A percentile compares a stretch with the other conserved stretches of the same genome.
Conservation (phyloP, 2,113 vertebrate species). For the Gobiocypris rarus region DNA sequence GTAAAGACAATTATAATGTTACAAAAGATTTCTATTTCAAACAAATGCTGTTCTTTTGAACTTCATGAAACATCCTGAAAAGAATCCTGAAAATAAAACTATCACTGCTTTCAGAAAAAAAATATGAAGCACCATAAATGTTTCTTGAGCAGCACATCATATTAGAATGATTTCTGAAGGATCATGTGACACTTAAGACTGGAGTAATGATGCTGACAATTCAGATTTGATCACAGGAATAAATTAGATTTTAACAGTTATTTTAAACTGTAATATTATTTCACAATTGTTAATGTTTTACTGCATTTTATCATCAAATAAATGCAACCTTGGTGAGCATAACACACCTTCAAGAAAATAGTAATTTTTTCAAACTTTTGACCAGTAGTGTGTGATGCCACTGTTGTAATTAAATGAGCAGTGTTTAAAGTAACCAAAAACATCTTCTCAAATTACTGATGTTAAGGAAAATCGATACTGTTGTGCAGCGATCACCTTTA, state of each 20-base stretch:
- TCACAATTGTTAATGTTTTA: not conserved
- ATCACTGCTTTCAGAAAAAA: not conserved
- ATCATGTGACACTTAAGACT: not conserved
- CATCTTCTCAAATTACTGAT: too few species aligned
- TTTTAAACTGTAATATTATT: not conserved
- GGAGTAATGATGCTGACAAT: not conserved
- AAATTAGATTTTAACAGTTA: not conserved
- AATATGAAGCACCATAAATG: not conserved
- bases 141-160: not conserved
- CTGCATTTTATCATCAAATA: not conserved
- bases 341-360: too few species aligned
- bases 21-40: too few species aligned
- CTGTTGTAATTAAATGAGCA: not conserved
- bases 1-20: not conserved
- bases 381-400: not conserved
- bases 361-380: too few species aligned
- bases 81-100: not conserved
- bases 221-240: not conserved
- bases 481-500: not conserved
- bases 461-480: too few species aligned
- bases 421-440: too few species aligned
- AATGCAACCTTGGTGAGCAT: not conserved
- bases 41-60: not conserved
- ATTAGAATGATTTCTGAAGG: not conserved
- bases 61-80: not conserved